Conservation (phyloP, 2,113 vertebrate genomes). For the Cynopterus brachyotis region DNA sequence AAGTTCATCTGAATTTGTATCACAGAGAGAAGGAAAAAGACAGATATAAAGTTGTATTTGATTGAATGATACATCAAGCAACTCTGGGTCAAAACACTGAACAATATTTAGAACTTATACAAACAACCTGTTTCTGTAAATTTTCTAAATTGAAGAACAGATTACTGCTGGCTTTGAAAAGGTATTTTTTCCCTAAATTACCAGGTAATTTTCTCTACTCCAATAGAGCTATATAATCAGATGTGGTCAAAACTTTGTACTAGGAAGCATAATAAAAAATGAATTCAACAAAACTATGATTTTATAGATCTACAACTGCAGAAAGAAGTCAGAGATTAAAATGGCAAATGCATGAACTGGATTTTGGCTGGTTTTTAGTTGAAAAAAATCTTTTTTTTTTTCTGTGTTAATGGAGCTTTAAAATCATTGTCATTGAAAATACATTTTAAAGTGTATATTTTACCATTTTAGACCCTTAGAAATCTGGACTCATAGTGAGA, state of each 20-base stretch:
- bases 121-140: conserved; percentile 76
- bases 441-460: conserved; percentile 16
- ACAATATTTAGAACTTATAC: conserved; percentile 72
- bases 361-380: not conserved
- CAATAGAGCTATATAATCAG: conserved; percentile 77
- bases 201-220: conserved; percentile 77
- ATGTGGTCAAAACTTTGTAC: conserved; percentile 74
- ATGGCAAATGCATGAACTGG: conserved; percentile 35
- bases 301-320: conserved; percentile 10
- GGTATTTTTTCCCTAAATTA: conserved; percentile 79
- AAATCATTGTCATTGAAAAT: not conserved
- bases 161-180: conserved; percentile 71
- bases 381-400: not conserved
- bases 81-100: conserved; percentile 77
- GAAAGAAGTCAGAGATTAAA: conserved; percentile 61
- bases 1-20: conserved; percentile 68
- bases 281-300: conserved; percentile 64
- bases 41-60: conserved; percentile 75
- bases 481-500: not conserved
- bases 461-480: not conserved
- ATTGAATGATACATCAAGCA: conserved; percentile 69
- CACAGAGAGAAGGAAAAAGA: conserved; percentile 50
- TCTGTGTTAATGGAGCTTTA: not conserved
- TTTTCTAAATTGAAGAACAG: conserved; percentile 76
- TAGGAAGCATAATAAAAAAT: conserved; percentile 74